phyloP scores from a whole-genome alignment of 2,888 invertebrate species.

The Autographa gamma region DNA sequence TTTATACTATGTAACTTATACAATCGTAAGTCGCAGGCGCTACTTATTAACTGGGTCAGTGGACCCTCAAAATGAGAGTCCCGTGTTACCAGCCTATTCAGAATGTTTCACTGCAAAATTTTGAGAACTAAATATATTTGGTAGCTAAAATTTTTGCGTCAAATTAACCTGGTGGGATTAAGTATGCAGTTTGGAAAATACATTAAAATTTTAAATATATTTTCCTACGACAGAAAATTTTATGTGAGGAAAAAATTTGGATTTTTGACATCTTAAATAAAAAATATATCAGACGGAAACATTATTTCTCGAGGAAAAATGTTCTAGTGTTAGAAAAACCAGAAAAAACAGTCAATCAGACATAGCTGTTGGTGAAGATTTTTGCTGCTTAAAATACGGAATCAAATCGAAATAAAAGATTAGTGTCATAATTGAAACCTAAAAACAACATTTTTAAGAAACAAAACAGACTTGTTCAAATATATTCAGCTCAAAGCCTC shows the following conservation, averaged over 20 bases:
- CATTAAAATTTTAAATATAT: too few species aligned
- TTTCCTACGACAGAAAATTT: too few species aligned
- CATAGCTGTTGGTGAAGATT: too few species aligned
- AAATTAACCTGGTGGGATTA: not conserved
- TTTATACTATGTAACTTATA: slow-evolving; percentile 1
- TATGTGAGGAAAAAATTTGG: too few species aligned
- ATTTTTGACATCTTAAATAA: too few species aligned
- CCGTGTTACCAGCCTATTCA: slow-evolving; percentile 22
- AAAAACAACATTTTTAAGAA: not conserved
- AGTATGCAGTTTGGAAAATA: not conserved
- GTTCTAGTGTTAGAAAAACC: too few species aligned
- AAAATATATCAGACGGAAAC: too few species aligned
- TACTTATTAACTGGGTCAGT: slow-evolving; percentile 36
- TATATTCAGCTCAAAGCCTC: slow-evolving; percentile 9
- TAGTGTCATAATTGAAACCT: not conserved
- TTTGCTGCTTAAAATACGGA: too few species aligned
- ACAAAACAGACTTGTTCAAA: not conserved
- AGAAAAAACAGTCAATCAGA: too few species aligned
- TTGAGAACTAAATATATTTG: slow-evolving; percentile 16
- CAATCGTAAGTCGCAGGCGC: slow-evolving; percentile 26
- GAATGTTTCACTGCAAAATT: slow-evolving; percentile 32
- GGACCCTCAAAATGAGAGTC: slow-evolving; percentile 35
- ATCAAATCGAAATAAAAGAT: too few species aligned
- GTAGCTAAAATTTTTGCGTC: not conserved
- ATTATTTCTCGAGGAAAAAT: too few species aligned